Evolutionary conservation across 2,797 vertebrate species (phyloP).

Genomic region (Sitta carolinensis): DNA sequence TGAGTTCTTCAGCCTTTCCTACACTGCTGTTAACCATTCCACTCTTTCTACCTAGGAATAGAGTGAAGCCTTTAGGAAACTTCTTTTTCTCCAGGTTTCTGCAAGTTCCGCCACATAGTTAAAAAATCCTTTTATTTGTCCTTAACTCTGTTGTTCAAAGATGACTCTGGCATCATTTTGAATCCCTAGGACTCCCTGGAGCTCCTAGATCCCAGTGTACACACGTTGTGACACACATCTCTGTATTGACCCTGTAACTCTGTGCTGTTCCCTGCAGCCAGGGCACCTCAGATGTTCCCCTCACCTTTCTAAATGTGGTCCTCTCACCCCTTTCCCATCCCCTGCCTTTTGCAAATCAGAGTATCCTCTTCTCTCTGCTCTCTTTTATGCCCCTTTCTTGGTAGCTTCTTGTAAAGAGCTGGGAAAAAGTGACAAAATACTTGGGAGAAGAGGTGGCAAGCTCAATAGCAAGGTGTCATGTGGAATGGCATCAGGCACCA

Average conservation of each 20-base stretch:
- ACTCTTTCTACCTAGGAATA: not conserved
- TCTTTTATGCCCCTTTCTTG: not conserved
- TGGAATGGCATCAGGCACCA: not conserved
- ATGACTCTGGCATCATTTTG: not conserved
- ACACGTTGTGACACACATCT: fast-evolving
- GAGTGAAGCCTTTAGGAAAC: not conserved
- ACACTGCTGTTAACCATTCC: not conserved
- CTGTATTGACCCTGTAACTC: not conserved
- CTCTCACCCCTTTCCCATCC: not conserved
- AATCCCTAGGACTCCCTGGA: not conserved
- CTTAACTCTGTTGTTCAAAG: not conserved
- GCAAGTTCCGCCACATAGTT: not conserved
- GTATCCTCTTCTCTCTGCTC: not conserved
- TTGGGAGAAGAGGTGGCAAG: not conserved
- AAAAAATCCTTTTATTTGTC: not conserved
- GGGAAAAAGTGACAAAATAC: not conserved
- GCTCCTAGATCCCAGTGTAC: not conserved
- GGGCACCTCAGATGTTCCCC: not conserved
- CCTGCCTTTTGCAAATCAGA: not conserved
- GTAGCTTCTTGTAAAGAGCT: not conserved
- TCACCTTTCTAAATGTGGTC: not conserved
- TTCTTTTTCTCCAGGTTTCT: not conserved
- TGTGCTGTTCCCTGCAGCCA: not conserved
- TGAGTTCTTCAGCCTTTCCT: not conserved
- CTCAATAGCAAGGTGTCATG: not conserved